Evolutionary conservation across 1,140 invertebrate genomes (phyloP), one percentile per base, ranked within the genome.

Genomic region (Drosophila baimaii): DNA sequence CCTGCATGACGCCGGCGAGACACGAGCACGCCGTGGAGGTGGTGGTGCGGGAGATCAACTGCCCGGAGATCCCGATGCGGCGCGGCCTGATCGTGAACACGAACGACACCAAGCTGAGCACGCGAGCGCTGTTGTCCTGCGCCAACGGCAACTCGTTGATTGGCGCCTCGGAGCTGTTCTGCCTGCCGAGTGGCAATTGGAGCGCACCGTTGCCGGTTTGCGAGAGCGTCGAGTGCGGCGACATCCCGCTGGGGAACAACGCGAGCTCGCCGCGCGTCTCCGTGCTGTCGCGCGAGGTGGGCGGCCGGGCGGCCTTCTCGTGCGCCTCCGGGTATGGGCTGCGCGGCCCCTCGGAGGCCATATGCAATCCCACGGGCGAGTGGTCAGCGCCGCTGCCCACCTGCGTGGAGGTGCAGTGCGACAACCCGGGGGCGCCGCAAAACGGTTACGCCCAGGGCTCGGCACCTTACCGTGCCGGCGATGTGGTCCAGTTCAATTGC

Each of bases 401-500:
- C 19, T 97, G 96, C 89, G 93, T 93, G 96, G 96, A 96, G 93
- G 96, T 96, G 35, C 95, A 95, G 74, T 97, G 95, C 88, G 94
- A 94, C 68, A 94, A 94, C 73, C 95, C 95, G 0, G 94, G 94
- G 19, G 92, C 94, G 7, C 96, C 96, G 5, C 94, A 95, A 51
- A 95, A 97, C 81, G 96, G 96, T 29, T 96, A 95, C 91, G 94
- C 96, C 57, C 95, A 95, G 81, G 95, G 95, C 27, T 93, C 93
- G 59, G 94, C 94, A 46, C 95, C 95, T 15, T 97, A 96, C 92
- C 94, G 95, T 82, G 96, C 96, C 21, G 96, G 96, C 15, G 96
- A 97, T 91, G 94, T 97, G 21, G 94, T 97, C 17, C 96, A 97
- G 89, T 96, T 97, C 93, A 95, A 95, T 90, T 98, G 97, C 92